These are phyloP conservation scores for Metacarcinus magister DNA, from an alignment of 2,888 invertebrate genomes.

Conservation along the genomic window DNA sequence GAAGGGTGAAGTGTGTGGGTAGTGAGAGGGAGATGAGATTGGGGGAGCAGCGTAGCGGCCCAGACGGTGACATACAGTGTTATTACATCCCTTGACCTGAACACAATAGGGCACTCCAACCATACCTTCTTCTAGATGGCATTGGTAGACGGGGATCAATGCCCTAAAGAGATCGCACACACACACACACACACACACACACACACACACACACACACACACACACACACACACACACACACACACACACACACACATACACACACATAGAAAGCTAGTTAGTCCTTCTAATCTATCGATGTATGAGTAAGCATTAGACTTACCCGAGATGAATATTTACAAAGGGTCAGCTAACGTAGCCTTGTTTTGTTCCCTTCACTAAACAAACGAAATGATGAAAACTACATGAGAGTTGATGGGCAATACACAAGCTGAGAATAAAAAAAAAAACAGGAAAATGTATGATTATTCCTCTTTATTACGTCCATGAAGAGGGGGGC, in stretches of 20 bases:
- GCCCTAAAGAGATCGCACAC: neutral
- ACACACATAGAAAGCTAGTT: too few species aligned
- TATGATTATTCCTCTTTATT: too few species aligned
- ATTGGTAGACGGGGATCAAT: neutral
- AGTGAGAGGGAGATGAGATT: neutral
- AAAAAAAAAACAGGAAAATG: too few species aligned
- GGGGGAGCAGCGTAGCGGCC: neutral
- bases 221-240: neutral
- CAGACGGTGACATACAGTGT: constrained; percentile 29
- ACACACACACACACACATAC: neutral
- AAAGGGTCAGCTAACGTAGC: too few species aligned
- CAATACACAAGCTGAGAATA: too few species aligned
- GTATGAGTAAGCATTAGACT: too few species aligned
- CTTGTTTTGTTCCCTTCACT: too few species aligned
- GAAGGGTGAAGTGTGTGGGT: neutral
- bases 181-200: constrained; percentile 31
- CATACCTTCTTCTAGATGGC: neutral
- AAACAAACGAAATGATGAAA: too few species aligned
- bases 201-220: constrained; percentile 49
- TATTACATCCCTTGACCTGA: constrained; percentile 29
- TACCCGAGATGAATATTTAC: too few species aligned
- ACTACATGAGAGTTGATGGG: too few species aligned
- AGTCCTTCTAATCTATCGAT: too few species aligned
- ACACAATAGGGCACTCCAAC: constrained; percentile 20
- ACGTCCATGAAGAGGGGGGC: too few species aligned